These are phyloP conservation scores for Heterodera filipjevi DNA, from an alignment of 2,888 invertebrate genomes.

Conservation along the genomic window DNA sequence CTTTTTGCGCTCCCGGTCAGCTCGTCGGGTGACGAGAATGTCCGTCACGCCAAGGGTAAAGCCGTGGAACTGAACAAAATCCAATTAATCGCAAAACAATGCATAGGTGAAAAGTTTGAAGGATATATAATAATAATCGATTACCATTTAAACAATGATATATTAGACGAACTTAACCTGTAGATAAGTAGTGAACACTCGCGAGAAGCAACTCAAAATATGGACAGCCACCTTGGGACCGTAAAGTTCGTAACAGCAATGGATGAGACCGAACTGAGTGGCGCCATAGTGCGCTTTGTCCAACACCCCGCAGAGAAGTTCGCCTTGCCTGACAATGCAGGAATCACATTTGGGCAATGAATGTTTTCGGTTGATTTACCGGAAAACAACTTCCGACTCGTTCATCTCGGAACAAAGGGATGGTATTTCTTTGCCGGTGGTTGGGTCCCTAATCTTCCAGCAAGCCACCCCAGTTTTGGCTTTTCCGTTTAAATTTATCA, in stretches of 20 bases:
- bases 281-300: conserved; percentile 97
- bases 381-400: conserved; percentile 82
- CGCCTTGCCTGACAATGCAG: conserved; percentile 75
- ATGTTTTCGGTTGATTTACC: conserved; percentile 36
- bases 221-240: conserved; percentile 83
- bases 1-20: conserved; percentile 74
- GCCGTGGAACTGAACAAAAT: conserved; percentile 72
- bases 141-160: no score
- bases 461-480: conserved; percentile 75
- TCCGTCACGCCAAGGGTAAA: conserved; percentile 94
- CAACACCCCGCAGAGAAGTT: conserved; percentile 85
- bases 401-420: conserved; percentile 72
- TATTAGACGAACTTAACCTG: conserved; percentile 71
- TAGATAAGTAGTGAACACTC: conserved; percentile 86
- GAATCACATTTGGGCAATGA: conserved; percentile 10
- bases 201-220: conserved; percentile 85
- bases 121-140: no score
- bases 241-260: conserved; percentile 92
- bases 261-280: conserved; percentile 89
- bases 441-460: conserved; percentile 56
- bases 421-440: conserved; percentile 30
- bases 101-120: no score
- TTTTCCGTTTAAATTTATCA: conserved; percentile 75
- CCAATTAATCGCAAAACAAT: conserved; percentile 9
- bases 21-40: conserved; percentile 79